Conservation (phyloP, 2,113 vertebrate genomes). For the Leptobrachium ailaonicum region DNA sequence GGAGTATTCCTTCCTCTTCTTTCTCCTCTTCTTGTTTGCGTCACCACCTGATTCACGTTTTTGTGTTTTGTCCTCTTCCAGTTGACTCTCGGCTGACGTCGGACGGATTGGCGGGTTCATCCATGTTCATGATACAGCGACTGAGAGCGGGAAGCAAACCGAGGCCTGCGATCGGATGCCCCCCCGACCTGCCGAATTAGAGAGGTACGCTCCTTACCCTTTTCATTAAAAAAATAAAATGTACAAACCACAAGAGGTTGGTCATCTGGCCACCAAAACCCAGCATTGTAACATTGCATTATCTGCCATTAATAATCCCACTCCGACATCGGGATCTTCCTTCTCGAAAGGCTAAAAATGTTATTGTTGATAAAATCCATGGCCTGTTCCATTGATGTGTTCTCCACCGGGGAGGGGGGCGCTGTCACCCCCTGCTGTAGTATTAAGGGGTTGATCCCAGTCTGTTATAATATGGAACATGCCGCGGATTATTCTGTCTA, state of each 20-base stretch:
- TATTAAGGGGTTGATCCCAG: too few species aligned
- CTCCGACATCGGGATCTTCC: too few species aligned
- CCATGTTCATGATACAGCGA: slow-evolving; percentile 43
- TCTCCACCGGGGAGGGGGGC: too few species aligned
- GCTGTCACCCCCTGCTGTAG: too few species aligned
- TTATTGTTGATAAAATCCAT: too few species aligned
- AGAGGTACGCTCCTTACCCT: slow-evolving; percentile 65
- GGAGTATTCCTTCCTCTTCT: too few species aligned
- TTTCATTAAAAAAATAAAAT: slow-evolving; percentile 60
- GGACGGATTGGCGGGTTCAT: slow-evolving; percentile 65
- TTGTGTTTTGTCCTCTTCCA: slow-evolving; percentile 42
- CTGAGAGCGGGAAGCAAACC: slow-evolving; percentile 62
- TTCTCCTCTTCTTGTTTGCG: too few species aligned
- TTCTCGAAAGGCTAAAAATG: too few species aligned
- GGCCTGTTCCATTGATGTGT: too few species aligned
- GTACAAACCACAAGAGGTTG: slow-evolving; percentile 59
- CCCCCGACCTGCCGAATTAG: slow-evolving; percentile 66
- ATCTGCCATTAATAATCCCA: not conserved
- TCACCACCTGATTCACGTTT: too few species aligned
- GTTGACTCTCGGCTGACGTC: slow-evolving; percentile 58
- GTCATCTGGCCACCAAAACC: slow-evolving; percentile 55
- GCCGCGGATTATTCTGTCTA: too few species aligned
- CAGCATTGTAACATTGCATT: slow-evolving; percentile 53
- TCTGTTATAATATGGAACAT: too few species aligned
- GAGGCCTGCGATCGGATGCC: slow-evolving; percentile 57